Evolutionary conservation across 2,888 invertebrate genomes (phyloP).

Genomic region (Epiblema foenella): DNA sequence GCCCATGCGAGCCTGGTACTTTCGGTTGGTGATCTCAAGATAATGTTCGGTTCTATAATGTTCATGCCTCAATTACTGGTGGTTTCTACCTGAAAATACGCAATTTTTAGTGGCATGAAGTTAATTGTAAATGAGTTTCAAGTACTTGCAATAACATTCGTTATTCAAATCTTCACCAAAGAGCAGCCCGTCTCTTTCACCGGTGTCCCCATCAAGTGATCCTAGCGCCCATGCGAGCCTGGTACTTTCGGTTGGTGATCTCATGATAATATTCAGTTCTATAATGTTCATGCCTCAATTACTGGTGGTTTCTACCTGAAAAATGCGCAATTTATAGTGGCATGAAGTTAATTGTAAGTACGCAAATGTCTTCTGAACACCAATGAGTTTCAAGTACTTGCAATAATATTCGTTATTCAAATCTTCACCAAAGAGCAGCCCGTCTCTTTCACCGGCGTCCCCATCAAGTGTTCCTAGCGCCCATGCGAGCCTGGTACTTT

Average conservation of each 20-base stretch:
- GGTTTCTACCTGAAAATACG: not conserved
- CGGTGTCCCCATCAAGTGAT: not conserved
- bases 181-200: not conserved
- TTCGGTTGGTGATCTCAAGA: not conserved
- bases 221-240: not conserved
- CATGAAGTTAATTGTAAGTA: not conserved
- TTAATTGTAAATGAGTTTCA: not conserved
- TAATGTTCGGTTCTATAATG: too few species aligned
- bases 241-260: constrained; percentile 1
- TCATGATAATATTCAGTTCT: not conserved
- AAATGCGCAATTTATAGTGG: not conserved
- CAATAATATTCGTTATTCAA: not conserved
- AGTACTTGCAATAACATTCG: not conserved
- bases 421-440: not conserved
- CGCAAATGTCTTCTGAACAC: not conserved
- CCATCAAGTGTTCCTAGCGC: not conserved
- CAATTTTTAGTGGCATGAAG: not conserved
- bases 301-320: not conserved
- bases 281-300: too few species aligned
- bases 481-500: constrained; percentile 1
- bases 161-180: not conserved
- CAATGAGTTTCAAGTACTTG: not conserved
- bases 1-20: not conserved
- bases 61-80: too few species aligned
- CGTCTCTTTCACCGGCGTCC: not conserved